These are phyloP conservation scores for Halcyon malimbica DNA, from an alignment of 2,113 vertebrate species.

Conservation along the genomic window DNA sequence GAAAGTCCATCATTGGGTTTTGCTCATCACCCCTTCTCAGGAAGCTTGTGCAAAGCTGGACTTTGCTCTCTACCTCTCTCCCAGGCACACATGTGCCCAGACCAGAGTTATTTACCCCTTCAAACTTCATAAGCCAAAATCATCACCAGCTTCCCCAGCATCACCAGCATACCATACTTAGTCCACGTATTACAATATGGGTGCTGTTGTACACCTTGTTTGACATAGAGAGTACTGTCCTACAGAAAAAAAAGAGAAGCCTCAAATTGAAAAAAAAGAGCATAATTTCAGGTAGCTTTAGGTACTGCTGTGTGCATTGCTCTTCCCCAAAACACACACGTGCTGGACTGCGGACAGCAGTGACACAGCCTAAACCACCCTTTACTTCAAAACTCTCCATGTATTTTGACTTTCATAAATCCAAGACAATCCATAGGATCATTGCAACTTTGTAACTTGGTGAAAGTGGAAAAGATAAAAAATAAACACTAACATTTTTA, in stretches of 20 bases:
- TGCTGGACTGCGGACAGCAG: not conserved
- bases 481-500: not conserved
- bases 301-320: not conserved
- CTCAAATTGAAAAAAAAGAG: not conserved
- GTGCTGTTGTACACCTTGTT: not conserved
- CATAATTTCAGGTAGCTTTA: not conserved
- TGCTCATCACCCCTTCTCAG: not conserved
- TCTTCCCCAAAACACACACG: not conserved
- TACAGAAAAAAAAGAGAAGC: not conserved
- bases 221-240: not conserved
- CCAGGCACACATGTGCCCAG: not conserved
- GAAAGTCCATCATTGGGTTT: not conserved
- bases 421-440: not conserved
- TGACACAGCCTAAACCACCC: not conserved
- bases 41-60: not conserved
- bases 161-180: not conserved
- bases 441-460: not conserved
- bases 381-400: not conserved
- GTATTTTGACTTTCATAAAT: not conserved
- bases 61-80: not conserved
- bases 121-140: not conserved
- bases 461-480: not conserved
- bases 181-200: not conserved
- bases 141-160: not conserved
- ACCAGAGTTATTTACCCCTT: not conserved